Evolutionary conservation across 1,140 invertebrate genomes (phyloP).

Genomic region (Philopotamus ludificatus): DNA sequence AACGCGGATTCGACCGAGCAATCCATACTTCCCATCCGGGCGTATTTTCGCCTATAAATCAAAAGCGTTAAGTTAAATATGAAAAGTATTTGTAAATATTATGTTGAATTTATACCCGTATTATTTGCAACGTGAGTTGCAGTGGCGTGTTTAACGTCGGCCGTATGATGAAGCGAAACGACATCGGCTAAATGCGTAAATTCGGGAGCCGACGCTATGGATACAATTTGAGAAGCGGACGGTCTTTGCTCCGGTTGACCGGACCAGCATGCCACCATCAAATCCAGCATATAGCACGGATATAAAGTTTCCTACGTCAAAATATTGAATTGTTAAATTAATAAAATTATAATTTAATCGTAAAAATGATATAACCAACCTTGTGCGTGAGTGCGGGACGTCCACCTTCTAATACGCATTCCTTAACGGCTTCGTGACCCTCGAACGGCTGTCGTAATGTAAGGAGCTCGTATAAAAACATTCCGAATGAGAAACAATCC

Average conservation of each 20-base stretch:
- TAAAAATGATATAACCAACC: constrained; percentile 56
- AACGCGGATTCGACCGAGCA: constrained; percentile 26
- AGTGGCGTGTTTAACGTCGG: constrained; percentile 57
- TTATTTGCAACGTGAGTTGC: constrained; percentile 36
- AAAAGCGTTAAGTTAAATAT: constrained; percentile 1
- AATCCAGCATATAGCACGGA: constrained; percentile 87
- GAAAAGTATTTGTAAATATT: too few relatives aligned
- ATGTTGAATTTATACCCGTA: constrained; percentile 28
- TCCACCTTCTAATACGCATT: constrained; percentile 92
- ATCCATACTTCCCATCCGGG: constrained; percentile 39
- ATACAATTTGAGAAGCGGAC: constrained; percentile 89
- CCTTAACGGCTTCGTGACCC: constrained; percentile 92
- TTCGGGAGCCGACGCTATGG: constrained; percentile 88
- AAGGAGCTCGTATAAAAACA: constrained; percentile 96
- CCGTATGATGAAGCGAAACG: constrained; percentile 63
- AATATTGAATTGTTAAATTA: background rate
- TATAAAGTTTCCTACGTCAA: constrained; percentile 67
- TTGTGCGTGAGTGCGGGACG: constrained; percentile 82
- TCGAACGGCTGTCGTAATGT: constrained; percentile 94
- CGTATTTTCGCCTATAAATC: constrained; percentile 30
- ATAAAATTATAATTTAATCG: constrained; percentile 1
- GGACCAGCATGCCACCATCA: constrained; percentile 93
- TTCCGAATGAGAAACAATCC: constrained; percentile 98
- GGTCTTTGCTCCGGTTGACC: constrained; percentile 63
- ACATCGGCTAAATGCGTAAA: constrained; percentile 87